A percentile compares a stretch with the other conserved stretches of the same genome.
These are phyloP conservation scores for Parascotia fuliginaria DNA, from an alignment of 2,888 invertebrate species.

Conservation along the genomic window DNA sequence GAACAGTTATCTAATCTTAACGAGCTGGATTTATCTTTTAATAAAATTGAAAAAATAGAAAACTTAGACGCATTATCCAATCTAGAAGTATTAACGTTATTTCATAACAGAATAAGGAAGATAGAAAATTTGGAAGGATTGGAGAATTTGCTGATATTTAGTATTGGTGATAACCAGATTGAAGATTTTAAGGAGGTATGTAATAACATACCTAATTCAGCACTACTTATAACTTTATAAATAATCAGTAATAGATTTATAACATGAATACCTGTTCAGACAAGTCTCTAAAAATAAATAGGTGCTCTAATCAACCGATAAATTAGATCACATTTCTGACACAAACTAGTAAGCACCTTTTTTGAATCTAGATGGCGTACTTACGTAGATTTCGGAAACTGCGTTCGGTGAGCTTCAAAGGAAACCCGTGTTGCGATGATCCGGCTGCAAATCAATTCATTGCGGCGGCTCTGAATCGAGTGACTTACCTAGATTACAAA, in stretches of 20 bases:
- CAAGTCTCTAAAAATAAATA: too few relatives aligned
- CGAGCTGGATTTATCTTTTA: slow-evolving; percentile 95
- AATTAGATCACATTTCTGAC: too few relatives aligned
- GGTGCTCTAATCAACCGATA: too few relatives aligned
- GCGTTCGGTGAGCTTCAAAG: slow-evolving; percentile 90
- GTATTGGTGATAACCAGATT: slow-evolving; percentile 94
- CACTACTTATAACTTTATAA: too few relatives aligned
- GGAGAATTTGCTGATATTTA: slow-evolving; percentile 91
- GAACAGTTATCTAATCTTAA: slow-evolving; percentile 89
- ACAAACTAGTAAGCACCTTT: too few relatives aligned
- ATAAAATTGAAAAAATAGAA: slow-evolving; percentile 93
- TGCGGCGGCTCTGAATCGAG: slow-evolving; percentile 89
- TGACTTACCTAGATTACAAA: slow-evolving; percentile 91
- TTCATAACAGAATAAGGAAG: slow-evolving; percentile 90
- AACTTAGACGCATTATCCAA: slow-evolving; percentile 90
- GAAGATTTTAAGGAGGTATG: slow-evolving; percentile 89
- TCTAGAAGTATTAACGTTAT: slow-evolving; percentile 92
- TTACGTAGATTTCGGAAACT: slow-evolving; percentile 89
- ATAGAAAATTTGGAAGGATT: slow-evolving; percentile 92
- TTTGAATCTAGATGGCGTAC: slow-evolving; percentile 87
- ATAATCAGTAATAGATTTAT: too few relatives aligned
- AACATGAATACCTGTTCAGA: too few relatives aligned
- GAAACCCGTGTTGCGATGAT: slow-evolving; percentile 91
- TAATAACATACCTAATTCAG: too few relatives aligned
- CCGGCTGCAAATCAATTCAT: slow-evolving; percentile 88